Conservation (phyloP, 1,140 invertebrate genomes). For the Triops longicaudatus region DNA sequence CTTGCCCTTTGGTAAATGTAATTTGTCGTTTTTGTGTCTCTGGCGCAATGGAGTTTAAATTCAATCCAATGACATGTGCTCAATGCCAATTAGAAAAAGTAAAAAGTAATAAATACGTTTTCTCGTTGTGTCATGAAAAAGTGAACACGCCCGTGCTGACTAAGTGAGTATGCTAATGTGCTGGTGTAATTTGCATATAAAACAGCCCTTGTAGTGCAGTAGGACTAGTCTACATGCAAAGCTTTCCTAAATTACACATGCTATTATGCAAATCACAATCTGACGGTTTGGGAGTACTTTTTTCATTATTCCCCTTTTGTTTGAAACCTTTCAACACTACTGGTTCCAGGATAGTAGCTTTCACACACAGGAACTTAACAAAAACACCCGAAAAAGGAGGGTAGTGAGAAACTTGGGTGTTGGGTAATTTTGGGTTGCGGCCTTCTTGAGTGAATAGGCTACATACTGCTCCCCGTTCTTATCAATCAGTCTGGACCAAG, state of each 20-base stretch:
- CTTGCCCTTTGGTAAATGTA: no score
- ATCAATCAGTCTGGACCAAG: background rate
- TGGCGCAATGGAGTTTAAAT: no score
- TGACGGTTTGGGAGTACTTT: background rate
- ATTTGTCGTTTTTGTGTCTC: no score
- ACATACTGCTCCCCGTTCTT: background rate
- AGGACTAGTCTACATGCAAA: background rate
- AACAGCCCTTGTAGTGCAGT: background rate
- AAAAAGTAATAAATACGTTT: background rate
- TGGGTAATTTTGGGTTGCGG: constrained; percentile 10
- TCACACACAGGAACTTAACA: background rate
- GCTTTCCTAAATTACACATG: background rate
- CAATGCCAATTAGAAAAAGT: background rate
- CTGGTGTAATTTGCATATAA: background rate
- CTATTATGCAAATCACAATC: background rate
- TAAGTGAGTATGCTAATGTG: background rate
- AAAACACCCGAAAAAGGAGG: background rate
- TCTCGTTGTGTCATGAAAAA: background rate
- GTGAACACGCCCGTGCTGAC: background rate
- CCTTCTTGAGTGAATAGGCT: background rate
- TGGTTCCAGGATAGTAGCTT: background rate
- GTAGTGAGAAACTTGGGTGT: background rate
- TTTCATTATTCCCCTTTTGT: background rate
- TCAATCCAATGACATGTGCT: background rate
- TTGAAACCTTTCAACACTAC: background rate